Base-by-base conservation (phyloP, 2,797 vertebrate genomes). In the Gymnoscopelus microlampas region DNA sequence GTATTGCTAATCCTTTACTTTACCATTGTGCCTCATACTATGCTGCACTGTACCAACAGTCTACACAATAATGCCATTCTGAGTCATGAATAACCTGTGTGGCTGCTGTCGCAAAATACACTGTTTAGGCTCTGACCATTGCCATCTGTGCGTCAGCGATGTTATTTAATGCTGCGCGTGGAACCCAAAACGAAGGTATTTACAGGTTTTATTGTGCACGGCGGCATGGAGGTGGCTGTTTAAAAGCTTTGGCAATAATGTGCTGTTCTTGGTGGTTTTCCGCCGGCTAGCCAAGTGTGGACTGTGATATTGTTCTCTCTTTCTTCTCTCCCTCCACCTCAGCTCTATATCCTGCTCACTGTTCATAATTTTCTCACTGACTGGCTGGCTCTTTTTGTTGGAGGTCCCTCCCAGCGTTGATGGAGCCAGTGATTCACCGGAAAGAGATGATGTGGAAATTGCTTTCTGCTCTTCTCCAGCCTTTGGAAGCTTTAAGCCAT, bases 401-500 rank as follows among this genome's bases (percentile, higher is more conserved):
- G 69, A 68, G 77, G 77, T 86, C 87, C 89, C 90, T 59, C 70
- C 66, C 76, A 89, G 82, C 73, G 76, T 80, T 12, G 62, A 79
- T 70, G 74, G 73, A 73, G 58, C 70, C 72, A 50, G 76, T 11
- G 44, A 87, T 80, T 76, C 81, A 81, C 76, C 80, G 77, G 39
- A 62, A 83, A 77, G 87, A 92, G 88, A 91, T 88, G 83, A 86
- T 86, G 89, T 85, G 87, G 83, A 91, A 92, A 92, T 93, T 91
- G 90, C 92, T 92, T 90, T 90, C 73, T 79, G 81, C 80, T 77
- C 86, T 85, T 82, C 69, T 83, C 64, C 67, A 79, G 82, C 87
- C 71, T 69, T 83, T 13, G 71, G 81, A 89, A 89, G 79, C 88
- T 48, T 71, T 19, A 19, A 84, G 86, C 90, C 91, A 93, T 93